phyloP scores from a whole-genome alignment of 2,113 vertebrate genomes.

The Syngnathus typhle region DNA sequence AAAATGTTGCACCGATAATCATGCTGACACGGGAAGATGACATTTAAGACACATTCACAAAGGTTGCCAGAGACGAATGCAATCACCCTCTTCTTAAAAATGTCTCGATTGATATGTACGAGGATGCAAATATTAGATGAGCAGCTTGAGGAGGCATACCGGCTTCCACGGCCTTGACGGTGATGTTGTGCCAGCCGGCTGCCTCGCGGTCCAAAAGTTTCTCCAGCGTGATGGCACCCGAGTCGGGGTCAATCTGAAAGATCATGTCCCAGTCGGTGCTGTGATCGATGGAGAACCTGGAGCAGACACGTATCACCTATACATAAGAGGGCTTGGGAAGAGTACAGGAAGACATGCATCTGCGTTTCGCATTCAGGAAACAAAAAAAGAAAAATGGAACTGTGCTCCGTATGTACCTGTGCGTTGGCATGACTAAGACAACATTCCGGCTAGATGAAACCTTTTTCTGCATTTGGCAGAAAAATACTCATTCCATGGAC shows the following conservation, averaged over 20 bases:
- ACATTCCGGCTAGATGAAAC: no score
- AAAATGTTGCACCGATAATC: background rate
- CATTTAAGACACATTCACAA: background rate
- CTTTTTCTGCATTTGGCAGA: no score
- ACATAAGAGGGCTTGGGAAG: no score
- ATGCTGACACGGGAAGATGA: background rate
- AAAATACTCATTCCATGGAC: no score
- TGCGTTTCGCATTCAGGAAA: no score
- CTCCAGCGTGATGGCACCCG: constrained; percentile 84
- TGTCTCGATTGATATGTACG: background rate
- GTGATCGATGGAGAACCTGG: constrained; percentile 88
- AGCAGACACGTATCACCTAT: background rate
- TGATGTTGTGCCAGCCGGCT: constrained; percentile 97
- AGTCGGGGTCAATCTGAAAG: constrained; percentile 87
- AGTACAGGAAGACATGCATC: no score
- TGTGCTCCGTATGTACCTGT: no score
- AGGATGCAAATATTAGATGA: background rate
- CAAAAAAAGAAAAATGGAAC: no score
- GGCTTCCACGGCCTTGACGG: constrained; percentile 87
- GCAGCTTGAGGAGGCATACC: constrained; percentile 62
- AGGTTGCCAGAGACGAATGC: background rate
- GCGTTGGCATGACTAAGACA: no score
- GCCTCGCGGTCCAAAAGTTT: constrained; percentile 91
- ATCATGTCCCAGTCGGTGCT: constrained; percentile 84
- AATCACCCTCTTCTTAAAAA: background rate